These are phyloP conservation scores for Poeciliopsis occidentalis DNA, from an alignment of 2,113 vertebrate species.

Conservation along the genomic window DNA sequence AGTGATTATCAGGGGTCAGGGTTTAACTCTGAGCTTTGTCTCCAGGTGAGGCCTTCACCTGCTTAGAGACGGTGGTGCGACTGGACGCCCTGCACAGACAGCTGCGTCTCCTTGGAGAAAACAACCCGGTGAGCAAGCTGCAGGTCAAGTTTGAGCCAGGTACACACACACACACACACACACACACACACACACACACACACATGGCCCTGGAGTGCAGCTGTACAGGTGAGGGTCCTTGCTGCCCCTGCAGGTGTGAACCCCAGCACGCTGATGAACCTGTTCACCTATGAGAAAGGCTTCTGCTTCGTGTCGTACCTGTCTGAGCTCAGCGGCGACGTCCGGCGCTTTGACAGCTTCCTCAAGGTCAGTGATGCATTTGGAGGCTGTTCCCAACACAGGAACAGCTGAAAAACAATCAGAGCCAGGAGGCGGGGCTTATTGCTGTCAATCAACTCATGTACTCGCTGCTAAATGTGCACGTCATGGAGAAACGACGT, in stretches of 20 bases:
- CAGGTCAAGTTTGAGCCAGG: slow-evolving; percentile 96
- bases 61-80: slow-evolving; percentile 93
- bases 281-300: slow-evolving; percentile 98
- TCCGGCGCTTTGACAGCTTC: slow-evolving; percentile 89
- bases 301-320: slow-evolving; percentile 97
- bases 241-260: slow-evolving; percentile 85
- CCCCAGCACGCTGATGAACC: slow-evolving; percentile 96
- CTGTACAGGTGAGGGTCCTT: neutral
- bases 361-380: slow-evolving; percentile 82
- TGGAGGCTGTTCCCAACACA: too few species aligned
- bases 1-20: neutral
- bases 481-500: too few species aligned
- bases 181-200: neutral
- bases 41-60: slow-evolving; percentile 93
- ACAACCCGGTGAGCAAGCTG: slow-evolving; percentile 93
- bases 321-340: slow-evolving; percentile 90
- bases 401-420: too few species aligned
- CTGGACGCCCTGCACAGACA: slow-evolving; percentile 95
- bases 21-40: neutral
- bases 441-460: too few species aligned
- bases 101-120: slow-evolving; percentile 93
- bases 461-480: too few species aligned
- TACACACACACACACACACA: slow-evolving; percentile 47
- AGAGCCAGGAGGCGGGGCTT: too few species aligned
- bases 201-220: neutral